Base-by-base conservation (phyloP, 2,888 invertebrate species). In the Trichogramma dendrolimi region DNA sequence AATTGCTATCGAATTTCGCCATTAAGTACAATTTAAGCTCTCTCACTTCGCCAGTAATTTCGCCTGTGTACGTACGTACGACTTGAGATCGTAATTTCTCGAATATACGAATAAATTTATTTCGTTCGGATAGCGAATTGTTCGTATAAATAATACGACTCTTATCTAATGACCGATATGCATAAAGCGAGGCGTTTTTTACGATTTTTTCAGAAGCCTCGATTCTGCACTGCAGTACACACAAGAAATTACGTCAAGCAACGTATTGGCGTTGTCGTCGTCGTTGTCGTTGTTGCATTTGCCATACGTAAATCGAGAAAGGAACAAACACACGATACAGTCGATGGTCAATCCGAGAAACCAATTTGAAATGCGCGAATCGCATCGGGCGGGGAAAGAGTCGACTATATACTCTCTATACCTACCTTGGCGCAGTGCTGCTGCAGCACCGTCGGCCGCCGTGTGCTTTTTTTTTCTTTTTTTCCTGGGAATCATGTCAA, bases 321-420 rank as follows among this genome's bases (percentile, higher is more conserved):
- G 14, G 14, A 1, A 14, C 14, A 14, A 14, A 14, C 14, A 14
- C 14, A 14, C 14, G 14, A 14, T 14, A 14, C 14, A 14, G 14
- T 14, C 14, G 14, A 14, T 14, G 14, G 14, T 14, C 8, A 39
- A 41, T 51, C 61, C 44, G 56, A n/a, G 52, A 57, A 61, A 61
- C 50, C 53, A 40, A 65, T 62, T 65, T 62, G 44, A 65, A 65
- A 65, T 65, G 60, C 65, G 55, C 46, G 55, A 47, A 47, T 14
- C 11, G 47, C 47, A 4, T 10, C 10, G 11, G 11, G 10, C 47
- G 47, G 47, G n/a, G 47, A 47, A 47, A 10, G 11, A 47, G 10
- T 10, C 47, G 6, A 8, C 47, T 10, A 11, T 47, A 10, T 10
- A 11, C 8, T 47, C 5, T 8, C 7, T 8, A 11, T 6, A 11